These are phyloP conservation scores for Stylophora pistillata DNA, from an alignment of 64 coral and sea anemone species.

Conservation along the genomic window DNA sequence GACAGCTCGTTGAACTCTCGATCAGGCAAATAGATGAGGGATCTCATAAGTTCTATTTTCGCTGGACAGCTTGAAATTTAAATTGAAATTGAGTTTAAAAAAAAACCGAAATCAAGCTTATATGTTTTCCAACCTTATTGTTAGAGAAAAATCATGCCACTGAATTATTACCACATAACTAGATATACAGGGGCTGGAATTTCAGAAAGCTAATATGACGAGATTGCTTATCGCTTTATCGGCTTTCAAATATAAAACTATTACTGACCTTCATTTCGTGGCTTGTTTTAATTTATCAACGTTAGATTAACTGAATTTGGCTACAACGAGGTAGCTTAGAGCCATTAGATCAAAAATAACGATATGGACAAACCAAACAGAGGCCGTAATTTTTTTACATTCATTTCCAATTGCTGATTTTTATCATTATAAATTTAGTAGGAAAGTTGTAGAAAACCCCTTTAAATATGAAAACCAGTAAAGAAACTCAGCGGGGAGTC, in stretches of 20 bases:
- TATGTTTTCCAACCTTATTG: no score
- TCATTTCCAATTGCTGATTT: background rate
- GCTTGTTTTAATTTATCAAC: slow-evolving; percentile 27
- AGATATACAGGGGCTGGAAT: background rate
- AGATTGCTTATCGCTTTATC: background rate
- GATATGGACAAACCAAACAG: background rate
- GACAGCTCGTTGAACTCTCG: no score
- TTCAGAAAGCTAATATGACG: background rate
- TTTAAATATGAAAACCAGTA: background rate
- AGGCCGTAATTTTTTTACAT: background rate
- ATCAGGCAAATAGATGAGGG: no score
- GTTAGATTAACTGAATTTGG: background rate
- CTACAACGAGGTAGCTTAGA: background rate
- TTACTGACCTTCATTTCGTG: slow-evolving; percentile 2
- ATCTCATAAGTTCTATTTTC: no score
- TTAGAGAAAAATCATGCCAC: background rate
- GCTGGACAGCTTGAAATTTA: no score
- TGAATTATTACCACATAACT: background rate
- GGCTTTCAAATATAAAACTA: background rate
- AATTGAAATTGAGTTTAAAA: no score
- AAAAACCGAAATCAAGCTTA: no score
- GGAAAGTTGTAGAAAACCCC: background rate
- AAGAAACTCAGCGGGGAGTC: slow-evolving; percentile 18
- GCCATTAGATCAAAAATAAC: background rate
- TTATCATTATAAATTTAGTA: background rate